Conservation (phyloP, 2,888 invertebrate genomes). For the Cepaea hortensis region DNA sequence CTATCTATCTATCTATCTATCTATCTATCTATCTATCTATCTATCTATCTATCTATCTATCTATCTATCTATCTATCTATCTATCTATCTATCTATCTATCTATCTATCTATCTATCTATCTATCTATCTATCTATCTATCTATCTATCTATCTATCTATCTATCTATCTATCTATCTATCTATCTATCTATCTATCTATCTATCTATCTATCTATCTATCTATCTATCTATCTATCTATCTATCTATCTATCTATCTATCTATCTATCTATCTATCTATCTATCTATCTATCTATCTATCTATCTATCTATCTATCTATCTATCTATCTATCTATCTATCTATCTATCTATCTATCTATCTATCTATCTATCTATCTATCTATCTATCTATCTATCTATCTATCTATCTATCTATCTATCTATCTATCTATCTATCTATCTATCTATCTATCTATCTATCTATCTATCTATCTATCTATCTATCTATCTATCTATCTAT, state of each 20-base stretch:
- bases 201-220: constrained; percentile 7
- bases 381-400: constrained; percentile 23
- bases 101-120: background rate
- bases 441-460: too few relatives aligned
- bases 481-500: too few relatives aligned
- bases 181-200: constrained; percentile 7
- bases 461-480: too few relatives aligned
- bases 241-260: constrained; percentile 7
- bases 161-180: constrained; percentile 7
- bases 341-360: constrained; percentile 7
- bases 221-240: constrained; percentile 7
- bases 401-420: constrained; percentile 13
- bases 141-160: constrained; percentile 7
- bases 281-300: constrained; percentile 7
- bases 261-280: constrained; percentile 7
- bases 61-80: constrained; percentile 19
- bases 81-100: constrained; percentile 16
- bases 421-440: background rate
- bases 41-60: constrained; percentile 17
- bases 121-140: constrained; percentile 9
- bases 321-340: constrained; percentile 7
- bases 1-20: too few relatives aligned
- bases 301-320: constrained; percentile 7
- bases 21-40: constrained; percentile 13
- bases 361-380: constrained; percentile 7